phyloP scores from a whole-genome alignment of 2,113 vertebrate genomes.

The Channa argus region DNA sequence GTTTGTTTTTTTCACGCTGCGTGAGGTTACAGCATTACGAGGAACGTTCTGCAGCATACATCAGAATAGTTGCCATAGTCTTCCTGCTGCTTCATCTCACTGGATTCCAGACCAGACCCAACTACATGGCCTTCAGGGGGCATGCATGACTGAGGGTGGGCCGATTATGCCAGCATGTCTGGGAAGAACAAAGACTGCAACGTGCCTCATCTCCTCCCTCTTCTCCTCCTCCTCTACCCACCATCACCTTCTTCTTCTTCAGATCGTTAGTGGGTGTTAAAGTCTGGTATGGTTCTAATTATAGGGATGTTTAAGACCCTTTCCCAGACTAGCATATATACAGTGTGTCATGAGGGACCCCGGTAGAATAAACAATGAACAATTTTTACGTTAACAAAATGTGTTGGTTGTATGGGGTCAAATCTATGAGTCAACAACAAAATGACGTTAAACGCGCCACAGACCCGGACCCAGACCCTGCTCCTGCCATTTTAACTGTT shows the following conservation, averaged over 20 bases:
- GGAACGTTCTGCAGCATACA: conserved; percentile 29
- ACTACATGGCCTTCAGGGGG: conserved; percentile 52
- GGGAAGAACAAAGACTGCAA: conserved; percentile 73
- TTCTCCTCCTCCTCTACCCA: conserved; percentile 39
- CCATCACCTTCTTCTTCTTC: conserved; percentile 47
- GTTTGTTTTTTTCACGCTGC: background rate
- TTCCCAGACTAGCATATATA: conserved; percentile 13
- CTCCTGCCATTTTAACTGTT: conserved; percentile 64
- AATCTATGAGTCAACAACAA: conserved; percentile 66
- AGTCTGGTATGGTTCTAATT: conserved; percentile 80
- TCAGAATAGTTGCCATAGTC: conserved; percentile 18
- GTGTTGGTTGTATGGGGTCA: conserved; percentile 36
- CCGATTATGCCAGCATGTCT: conserved; percentile 72
- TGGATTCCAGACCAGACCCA: conserved; percentile 47
- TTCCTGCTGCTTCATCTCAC: conserved; percentile 44
- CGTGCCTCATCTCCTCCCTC: conserved; percentile 59
- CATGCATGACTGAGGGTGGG: conserved; percentile 61
- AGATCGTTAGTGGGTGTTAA: conserved; percentile 75
- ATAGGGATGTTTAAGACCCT: conserved; percentile 60
- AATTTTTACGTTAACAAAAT: conserved; percentile 45
- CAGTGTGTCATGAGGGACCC: conserved; percentile 15
- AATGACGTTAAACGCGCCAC: conserved; percentile 44
- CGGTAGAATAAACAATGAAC: conserved; percentile 35
- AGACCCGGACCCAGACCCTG: conserved; percentile 4
- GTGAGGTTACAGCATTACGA: conserved; percentile 13